phyloP scores from a whole-genome alignment of 2,797 vertebrate genomes.

The Poecilia velifera region DNA sequence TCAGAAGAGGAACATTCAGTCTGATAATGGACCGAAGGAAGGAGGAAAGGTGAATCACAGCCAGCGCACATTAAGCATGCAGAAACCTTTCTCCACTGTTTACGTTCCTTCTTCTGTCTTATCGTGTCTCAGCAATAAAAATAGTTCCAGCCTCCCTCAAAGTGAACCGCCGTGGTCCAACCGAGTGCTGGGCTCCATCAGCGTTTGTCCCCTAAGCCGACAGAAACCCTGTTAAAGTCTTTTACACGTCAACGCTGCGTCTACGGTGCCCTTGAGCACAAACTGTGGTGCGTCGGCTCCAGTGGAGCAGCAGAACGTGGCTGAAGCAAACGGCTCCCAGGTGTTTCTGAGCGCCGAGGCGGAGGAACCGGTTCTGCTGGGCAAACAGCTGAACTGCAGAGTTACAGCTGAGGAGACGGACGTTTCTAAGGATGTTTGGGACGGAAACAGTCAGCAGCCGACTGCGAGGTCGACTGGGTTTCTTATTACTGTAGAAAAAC shows the following conservation, averaged over 20 bases:
- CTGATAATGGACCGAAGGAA: background rate
- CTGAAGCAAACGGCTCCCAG: constrained; percentile 5
- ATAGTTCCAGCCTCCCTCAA: constrained; percentile 18
- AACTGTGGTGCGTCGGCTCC: constrained; percentile 9
- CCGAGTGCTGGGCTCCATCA: constrained; percentile 30
- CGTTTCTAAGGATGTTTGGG: too few relatives aligned
- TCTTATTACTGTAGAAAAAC: too few relatives aligned
- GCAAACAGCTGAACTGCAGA: background rate
- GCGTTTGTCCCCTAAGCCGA: constrained; percentile 12
- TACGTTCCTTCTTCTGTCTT: constrained; percentile 35
- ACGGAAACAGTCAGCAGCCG: too few relatives aligned
- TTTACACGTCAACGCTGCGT: background rate
- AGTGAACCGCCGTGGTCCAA: constrained; percentile 18
- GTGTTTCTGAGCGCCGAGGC: constrained; percentile 8
- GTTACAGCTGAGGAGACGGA: too few relatives aligned
- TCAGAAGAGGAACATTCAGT: background rate
- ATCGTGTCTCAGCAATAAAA: constrained; percentile 44
- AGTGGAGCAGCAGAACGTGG: constrained; percentile 20
- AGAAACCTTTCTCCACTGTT: constrained; percentile 46
- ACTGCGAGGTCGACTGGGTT: too few relatives aligned
- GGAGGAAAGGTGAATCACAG: constrained; percentile 37
- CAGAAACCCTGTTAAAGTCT: background rate
- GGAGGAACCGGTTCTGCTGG: constrained; percentile 10
- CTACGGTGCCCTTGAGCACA: constrained; percentile 43
- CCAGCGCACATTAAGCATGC: constrained; percentile 50